Evolutionary conservation across 2,888 invertebrate genomes (phyloP), one percentile per base, ranked within the genome.

Genomic region (Cantharis flavilabris): DNA sequence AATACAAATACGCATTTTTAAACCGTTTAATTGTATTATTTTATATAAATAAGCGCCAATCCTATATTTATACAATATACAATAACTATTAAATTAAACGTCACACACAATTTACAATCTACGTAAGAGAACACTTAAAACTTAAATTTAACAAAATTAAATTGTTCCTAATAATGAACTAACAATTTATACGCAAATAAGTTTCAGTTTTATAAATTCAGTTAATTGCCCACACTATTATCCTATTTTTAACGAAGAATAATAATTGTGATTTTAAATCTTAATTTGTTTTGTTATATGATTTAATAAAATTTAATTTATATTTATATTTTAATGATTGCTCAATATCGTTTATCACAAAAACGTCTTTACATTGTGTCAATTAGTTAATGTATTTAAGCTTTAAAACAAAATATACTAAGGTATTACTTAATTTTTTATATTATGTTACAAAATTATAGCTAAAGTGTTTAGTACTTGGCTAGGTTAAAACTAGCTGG

Each of bases 61-160:
- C 65, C 65, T 23, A 23, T 14, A n/a, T 67, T 67, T 67, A 67
- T 26, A 67, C 18, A 65, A 65, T 65, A 65, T 65, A 65, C 23
- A 67, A 67, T 67, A n/a, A 67, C 65, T 23, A 65, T 67, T 67
- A 67, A 67, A 67, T 67, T 23, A 67, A 67, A 67, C 65, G 65
- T 67, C 65, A 67, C 65, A 67, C 18, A 67, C 65, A 67, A 67
- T 67, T 67, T 67, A 23, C 65, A 67, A 23, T 23, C 65, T 14
- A 67, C 65, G 65, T 23, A 67, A 67, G 65, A 67, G 65, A 49
- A 49, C 65, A 67, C 65, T 67, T 67, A 67, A 67, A 23, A 67
- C 65, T 67, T 67, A 67, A 67, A 23, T 67, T 67, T 67, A 26
- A 67, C 65, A 23, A 67, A 67, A 67, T 67, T 67, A 26, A 67